A percentile compares a stretch with the other conserved stretches of the same genome.
phyloP scores from a whole-genome alignment of 2,888 invertebrate genomes.

The Chalcosyrphus nemorum region DNA sequence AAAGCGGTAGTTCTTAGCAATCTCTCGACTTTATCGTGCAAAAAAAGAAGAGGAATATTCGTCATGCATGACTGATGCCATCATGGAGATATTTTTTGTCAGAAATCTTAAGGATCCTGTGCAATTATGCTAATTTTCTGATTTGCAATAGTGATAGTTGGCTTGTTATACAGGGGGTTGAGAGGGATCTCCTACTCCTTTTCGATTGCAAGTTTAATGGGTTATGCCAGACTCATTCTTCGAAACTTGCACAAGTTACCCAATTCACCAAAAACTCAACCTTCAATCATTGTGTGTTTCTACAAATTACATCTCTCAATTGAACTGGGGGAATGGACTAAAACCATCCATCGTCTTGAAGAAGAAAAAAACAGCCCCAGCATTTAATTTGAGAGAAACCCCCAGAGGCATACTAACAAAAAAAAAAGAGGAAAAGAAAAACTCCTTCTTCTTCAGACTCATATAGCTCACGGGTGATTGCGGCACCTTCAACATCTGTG shows the following conservation, averaged over 20 bases:
- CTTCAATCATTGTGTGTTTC: not conserved
- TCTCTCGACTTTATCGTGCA: slow-evolving; percentile 31
- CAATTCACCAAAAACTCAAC: slow-evolving; percentile 11
- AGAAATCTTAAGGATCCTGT: slow-evolving; percentile 32
- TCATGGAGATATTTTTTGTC: slow-evolving; percentile 47
- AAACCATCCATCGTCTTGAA: slow-evolving; percentile 20
- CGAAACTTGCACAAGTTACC: not conserved
- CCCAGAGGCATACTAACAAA: slow-evolving; percentile 44
- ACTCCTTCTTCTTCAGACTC: slow-evolving; percentile 37
- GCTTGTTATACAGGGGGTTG: not conserved
- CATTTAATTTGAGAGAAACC: slow-evolving; percentile 69
- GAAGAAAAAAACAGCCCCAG: slow-evolving; percentile 53
- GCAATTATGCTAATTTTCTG: slow-evolving; percentile 68
- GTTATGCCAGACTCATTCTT: too few species aligned
- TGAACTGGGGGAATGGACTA: slow-evolving; percentile 20
- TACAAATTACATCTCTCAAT: slow-evolving; percentile 50
- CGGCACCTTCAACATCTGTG: slow-evolving; percentile 58
- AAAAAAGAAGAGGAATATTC: slow-evolving; percentile 46
- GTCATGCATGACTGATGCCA: slow-evolving; percentile 65
- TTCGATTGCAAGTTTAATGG: too few species aligned
- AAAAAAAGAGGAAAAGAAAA: slow-evolving; percentile 6
- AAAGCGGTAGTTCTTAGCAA: slow-evolving; percentile 28
- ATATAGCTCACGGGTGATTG: slow-evolving; percentile 57
- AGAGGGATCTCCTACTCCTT: too few species aligned
- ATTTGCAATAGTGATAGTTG: slow-evolving; percentile 51